Evolutionary conservation across 2,113 vertebrate genomes (phyloP).

Genomic region (Cariama cristata): DNA sequence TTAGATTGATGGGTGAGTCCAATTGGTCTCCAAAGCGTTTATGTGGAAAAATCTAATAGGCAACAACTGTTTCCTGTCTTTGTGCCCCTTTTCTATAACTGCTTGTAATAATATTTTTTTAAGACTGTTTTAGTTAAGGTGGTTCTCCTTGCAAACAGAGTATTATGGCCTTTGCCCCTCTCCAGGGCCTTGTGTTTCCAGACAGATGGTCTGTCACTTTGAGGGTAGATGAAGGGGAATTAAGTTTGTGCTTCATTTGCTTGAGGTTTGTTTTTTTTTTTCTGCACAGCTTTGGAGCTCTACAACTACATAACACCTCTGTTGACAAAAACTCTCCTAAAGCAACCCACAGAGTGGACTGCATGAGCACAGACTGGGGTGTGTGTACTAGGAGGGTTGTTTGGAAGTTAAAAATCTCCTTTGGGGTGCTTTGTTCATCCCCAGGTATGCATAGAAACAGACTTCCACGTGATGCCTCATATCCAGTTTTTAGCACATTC

Average conservation of each 20-base stretch:
- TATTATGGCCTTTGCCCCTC: background rate
- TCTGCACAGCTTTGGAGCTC: background rate
- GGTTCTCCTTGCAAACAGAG: background rate
- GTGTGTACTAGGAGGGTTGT: background rate
- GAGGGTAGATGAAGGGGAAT: background rate
- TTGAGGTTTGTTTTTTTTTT: background rate
- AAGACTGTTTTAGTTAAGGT: background rate
- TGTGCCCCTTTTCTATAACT: background rate
- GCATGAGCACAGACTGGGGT: background rate
- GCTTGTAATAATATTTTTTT: background rate
- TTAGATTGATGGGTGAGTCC: constrained; percentile 4
- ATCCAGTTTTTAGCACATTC: background rate
- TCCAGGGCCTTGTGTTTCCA: background rate
- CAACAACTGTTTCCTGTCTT: background rate
- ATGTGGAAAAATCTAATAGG: background rate
- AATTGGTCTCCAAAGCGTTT: background rate
- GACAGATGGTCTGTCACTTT: background rate
- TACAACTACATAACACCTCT: rapidly evolving
- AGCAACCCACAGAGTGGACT: background rate
- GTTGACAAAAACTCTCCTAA: background rate
- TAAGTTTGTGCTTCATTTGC: background rate
- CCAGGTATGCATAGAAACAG: background rate
- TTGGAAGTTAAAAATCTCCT: background rate
- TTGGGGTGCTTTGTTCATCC: background rate
- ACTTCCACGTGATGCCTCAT: background rate